Percentiles rank a stretch among this genome's conserved stretches.
Conservation (phyloP, 2,113 vertebrate genomes). For the Abramis brama region DNA sequence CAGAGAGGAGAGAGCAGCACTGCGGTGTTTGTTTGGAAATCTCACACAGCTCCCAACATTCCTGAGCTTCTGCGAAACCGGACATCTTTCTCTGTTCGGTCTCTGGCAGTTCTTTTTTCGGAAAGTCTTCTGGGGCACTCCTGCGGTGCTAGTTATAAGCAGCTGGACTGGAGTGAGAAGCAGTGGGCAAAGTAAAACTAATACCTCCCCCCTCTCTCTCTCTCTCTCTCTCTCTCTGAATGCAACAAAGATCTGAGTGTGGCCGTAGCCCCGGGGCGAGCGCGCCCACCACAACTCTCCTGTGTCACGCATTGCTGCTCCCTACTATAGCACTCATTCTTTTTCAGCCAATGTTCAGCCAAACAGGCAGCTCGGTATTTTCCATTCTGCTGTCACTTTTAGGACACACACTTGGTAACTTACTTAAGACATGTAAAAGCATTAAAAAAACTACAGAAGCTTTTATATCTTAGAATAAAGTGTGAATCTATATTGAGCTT, state of each 20-base stretch:
- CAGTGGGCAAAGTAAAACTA: constrained; percentile 71
- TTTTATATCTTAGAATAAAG: too few species aligned
- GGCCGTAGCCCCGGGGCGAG: constrained; percentile 77
- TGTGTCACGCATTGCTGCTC: constrained; percentile 77
- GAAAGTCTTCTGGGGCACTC: constrained; percentile 73
- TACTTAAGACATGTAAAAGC: too few species aligned
- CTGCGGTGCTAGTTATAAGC: constrained; percentile 74
- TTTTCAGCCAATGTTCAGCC: constrained; percentile 58
- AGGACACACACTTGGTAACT: not conserved
- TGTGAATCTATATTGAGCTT: too few species aligned
- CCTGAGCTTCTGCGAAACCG: constrained; percentile 60
- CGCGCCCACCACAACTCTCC: constrained; percentile 76
- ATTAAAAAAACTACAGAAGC: too few species aligned
- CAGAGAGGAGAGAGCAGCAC: constrained; percentile 42
- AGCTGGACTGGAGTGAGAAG: constrained; percentile 75
- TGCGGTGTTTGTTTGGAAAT: constrained; percentile 58
- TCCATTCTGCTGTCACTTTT: constrained; percentile 32
- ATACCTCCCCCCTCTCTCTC: constrained; percentile 65
- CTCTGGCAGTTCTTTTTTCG: constrained; percentile 59
- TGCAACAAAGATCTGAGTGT: constrained; percentile 83
- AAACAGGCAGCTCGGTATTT: constrained; percentile 36
- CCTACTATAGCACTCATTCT: constrained; percentile 57
- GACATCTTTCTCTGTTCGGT: constrained; percentile 55
- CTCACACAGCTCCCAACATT: constrained; percentile 65
- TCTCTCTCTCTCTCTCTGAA: constrained; percentile 67